Percentiles rank a stretch among this genome's conserved stretches.
Evolutionary conservation across 2,797 vertebrate genomes (phyloP).

Genomic region (Gobio occitaniae): DNA sequence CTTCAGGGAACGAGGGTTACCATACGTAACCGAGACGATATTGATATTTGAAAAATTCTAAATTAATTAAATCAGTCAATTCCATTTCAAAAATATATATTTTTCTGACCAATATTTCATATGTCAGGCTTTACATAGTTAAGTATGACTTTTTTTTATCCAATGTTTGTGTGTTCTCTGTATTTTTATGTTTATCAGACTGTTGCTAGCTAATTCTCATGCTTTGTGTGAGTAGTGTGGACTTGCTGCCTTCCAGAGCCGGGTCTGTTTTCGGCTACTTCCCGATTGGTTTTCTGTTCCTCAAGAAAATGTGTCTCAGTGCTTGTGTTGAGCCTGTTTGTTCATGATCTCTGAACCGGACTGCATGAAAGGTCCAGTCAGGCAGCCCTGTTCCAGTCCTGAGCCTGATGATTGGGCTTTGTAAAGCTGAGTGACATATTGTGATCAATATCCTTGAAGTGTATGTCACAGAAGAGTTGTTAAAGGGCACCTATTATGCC

Average conservation of each 20-base stretch:
- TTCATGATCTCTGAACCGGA: background rate
- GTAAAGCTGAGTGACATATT: background rate
- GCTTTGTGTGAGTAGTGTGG: background rate
- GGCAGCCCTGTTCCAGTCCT: background rate
- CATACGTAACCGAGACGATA: too few species aligned
- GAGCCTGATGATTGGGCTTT: constrained; percentile 23
- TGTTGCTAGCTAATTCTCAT: background rate
- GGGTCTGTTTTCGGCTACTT: background rate
- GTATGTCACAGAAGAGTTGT: background rate
- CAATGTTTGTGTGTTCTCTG: background rate
- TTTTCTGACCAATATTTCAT: background rate
- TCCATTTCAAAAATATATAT: background rate
- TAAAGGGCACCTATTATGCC: background rate
- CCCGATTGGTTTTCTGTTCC: background rate
- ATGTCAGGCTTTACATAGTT: background rate
- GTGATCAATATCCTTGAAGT: background rate
- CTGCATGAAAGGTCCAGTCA: background rate
- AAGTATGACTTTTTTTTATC: background rate
- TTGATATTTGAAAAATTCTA: too few species aligned
- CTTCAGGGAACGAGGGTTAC: too few species aligned
- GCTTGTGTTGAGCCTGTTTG: background rate
- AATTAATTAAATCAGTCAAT: background rate
- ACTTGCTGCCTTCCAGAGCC: background rate
- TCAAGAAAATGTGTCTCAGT: background rate
- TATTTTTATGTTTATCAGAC: background rate